Base-by-base conservation (phyloP, 1,140 invertebrate genomes). In the Aphelenchoides fujianensis region DNA sequence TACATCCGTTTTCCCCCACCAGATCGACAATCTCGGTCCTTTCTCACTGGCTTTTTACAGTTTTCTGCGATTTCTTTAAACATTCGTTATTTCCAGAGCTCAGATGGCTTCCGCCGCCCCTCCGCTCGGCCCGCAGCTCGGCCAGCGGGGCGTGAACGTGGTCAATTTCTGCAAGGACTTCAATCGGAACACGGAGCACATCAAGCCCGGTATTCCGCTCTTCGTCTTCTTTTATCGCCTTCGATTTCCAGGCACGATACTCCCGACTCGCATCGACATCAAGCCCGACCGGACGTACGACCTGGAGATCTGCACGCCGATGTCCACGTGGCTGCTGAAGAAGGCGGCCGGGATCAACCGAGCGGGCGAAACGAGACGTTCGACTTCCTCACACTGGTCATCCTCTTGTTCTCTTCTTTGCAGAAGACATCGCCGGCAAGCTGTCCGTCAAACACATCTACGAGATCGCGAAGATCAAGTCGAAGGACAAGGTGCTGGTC, bases 151-250 rank as follows among this genome's bases (percentile, higher is more conserved):
- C 53, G 90, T 98, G 34, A 97, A 98, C 84, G 96, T 99, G 79
- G 90, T 91, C 57, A 89, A 90, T 57, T 98, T 99, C 87, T 95
- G 93, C 82, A 98, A 98, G 87, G 96, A 98, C 77, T 99, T 98
- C 79, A 99, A 99, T 87, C 91, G 92, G 80, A 90, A 88, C 84
- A 99, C 96, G 1, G 91, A 90, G 69, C 88, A 96, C 78, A 91
- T 95, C 28, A 97, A 94, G 85, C 90, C 91, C 84, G 96, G 95
- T 23, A 68, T 32, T 34, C 55, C 23, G 23, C n/a, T 67, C 3
- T 3, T 70, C 71, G 30, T 3, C 12, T 7, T 3, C 5, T 28
- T 12, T n/a, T 32, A 41, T 34, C 28, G 7, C 5, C 35, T 68
- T 69, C 3, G n/a, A n/a, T n/a, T n/a, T 71, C 35, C n/a, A 82